Base-by-base conservation (phyloP, 2,888 invertebrate genomes). In the Himalopsyche anomala region DNA sequence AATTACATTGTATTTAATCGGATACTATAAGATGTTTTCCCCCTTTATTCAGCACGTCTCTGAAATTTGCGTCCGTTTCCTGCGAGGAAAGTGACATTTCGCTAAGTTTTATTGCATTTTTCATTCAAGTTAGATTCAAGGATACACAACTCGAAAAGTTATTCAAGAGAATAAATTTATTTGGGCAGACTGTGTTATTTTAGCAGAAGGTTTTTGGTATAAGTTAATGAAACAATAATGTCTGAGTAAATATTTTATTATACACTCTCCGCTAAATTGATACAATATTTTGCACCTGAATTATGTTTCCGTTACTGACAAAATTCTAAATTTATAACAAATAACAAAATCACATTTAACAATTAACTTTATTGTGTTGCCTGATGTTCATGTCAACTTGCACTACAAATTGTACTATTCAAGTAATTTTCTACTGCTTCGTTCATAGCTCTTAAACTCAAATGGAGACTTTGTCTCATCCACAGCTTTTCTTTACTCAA, bases 51-150 rank as follows among this genome's bases (percentile, higher is more conserved):
- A 12, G 80, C 45, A 45, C 45, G 51, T 19, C 45, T 45, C 45
- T 80, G 38, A 5, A 45, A 45, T 74, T 74, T 6, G 36, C 80
- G 45, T 19, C 15, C 80, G 80, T 40, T 42, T 80, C 40, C 42
- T 80, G 80, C 40, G 80, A 28, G 80, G 80, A 80, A 80, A 36
- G 40, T 38, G 80, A 38, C 42, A 40, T 42, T 80, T 80, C 80
- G 80, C 51, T 80, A 42, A 80, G 51, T 80, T 80, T 42, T 80
- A 40, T 80, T 80, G 80, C 80, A 80, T 80, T 80, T 80, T 51
- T 42, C 80, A 45, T 80, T 45, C 80, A 51, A 51, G 74, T 74
- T 74, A 74, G 74, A 74, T 74, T 74, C 74, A 36, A 74, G 74
- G 36, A 74, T 74, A 74, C 74, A 74, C 74, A 74, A 15, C 74